phyloP scores from a whole-genome alignment of 1,140 invertebrate species.

The Thereuonema tuberculata region DNA sequence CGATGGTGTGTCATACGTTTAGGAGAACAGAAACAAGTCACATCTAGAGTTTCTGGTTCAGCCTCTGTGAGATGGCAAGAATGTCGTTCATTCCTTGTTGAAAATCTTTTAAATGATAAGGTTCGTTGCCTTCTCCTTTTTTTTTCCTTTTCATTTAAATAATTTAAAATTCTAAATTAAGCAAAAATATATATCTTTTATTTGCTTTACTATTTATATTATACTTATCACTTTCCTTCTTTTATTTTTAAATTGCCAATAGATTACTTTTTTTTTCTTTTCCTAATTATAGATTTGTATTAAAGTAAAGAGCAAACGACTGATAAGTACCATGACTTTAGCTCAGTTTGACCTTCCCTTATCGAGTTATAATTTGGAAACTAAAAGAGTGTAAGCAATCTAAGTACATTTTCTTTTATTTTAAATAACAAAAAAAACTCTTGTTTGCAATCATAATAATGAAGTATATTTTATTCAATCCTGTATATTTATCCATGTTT shows the following conservation, averaged over 20 bases:
- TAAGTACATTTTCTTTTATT: conserved; percentile 7
- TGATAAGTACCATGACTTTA: conserved; percentile 38
- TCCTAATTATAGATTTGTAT: conserved; percentile 20
- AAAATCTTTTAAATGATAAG: conserved; percentile 26
- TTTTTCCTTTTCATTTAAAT: no score
- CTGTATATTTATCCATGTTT: no score
- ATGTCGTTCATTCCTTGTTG: conserved; percentile 39
- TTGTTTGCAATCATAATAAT: no score
- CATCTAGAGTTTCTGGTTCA: conserved; percentile 26
- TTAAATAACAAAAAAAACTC: no score
- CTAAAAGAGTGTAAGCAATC: conserved; percentile 34
- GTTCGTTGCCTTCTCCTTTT: no score
- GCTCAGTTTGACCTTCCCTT: conserved; percentile 36
- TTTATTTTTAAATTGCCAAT: no score
- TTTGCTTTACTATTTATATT: no score
- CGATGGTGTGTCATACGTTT: conserved; percentile 35
- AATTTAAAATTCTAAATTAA: background rate
- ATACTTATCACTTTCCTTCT: no score
- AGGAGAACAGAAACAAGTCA: conserved; percentile 34
- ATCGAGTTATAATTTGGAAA: conserved; percentile 36
- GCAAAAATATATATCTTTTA: no score
- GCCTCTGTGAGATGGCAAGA: conserved; percentile 34
- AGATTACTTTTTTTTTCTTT: no score
- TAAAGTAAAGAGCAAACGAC: conserved; percentile 37
- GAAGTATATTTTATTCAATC: no score